Evolutionary conservation across 2,113 vertebrate genomes (phyloP).

Genomic region (Myrmecophaga tridactyla): DNA sequence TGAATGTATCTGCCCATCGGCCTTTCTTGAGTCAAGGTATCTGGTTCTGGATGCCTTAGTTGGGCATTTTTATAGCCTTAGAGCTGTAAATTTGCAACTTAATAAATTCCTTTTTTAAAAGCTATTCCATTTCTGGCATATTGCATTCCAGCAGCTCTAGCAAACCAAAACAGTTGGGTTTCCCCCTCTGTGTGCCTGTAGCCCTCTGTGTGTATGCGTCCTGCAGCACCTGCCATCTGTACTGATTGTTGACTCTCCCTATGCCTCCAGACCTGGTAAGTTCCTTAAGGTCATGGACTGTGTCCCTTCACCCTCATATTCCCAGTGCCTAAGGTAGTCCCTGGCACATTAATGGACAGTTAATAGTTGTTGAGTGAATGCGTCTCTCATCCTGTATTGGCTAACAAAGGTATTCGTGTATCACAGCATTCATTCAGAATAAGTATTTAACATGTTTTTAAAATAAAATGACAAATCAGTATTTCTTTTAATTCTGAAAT

Average conservation of each 20-base stretch:
- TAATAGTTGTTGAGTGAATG: neutral
- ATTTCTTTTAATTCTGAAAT: neutral
- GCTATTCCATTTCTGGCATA: too few species aligned
- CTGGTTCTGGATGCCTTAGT: too few species aligned
- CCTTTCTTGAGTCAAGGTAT: too few species aligned
- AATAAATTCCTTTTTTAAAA: too few species aligned
- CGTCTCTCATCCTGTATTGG: neutral
- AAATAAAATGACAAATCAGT: neutral
- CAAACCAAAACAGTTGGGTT: too few species aligned
- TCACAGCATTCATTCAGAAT: neutral
- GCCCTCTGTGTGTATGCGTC: accelerated
- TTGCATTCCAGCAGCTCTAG: too few species aligned
- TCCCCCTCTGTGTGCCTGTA: too few species aligned
- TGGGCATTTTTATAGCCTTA: too few species aligned
- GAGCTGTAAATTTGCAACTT: too few species aligned
- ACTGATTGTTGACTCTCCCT: neutral
- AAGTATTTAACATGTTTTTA: neutral
- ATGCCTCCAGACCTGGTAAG: neutral
- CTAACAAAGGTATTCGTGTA: neutral
- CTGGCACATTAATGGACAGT: neutral
- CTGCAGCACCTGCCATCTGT: neutral
- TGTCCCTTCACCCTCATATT: too few species aligned
- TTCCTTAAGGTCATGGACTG: neutral
- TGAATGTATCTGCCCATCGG: too few species aligned
- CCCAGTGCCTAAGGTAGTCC: neutral